A percentile compares a stretch with the other conserved stretches of the same genome.
These are phyloP conservation scores for Acipenser oxyrinchus DNA, from an alignment of 2,797 vertebrate species.

Conservation along the genomic window DNA sequence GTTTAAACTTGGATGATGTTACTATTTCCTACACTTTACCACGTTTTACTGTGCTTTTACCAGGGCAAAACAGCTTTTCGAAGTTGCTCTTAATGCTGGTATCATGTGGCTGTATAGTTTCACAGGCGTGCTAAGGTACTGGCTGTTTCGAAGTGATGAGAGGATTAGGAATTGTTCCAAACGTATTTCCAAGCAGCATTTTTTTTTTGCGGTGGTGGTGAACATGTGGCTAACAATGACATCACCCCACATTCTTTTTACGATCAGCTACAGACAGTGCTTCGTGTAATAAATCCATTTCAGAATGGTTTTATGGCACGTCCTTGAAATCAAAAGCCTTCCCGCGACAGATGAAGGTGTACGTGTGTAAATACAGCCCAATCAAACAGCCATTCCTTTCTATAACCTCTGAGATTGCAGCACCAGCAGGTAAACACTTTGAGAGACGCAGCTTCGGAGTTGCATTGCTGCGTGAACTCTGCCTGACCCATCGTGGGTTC, in stretches of 20 bases:
- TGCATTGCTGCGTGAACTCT: too few species aligned
- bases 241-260: constrained; percentile 27
- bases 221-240: constrained; percentile 12
- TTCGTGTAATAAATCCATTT: constrained; percentile 19
- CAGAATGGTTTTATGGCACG: constrained; percentile 22
- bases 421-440: too few species aligned
- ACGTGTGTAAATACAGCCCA: not conserved
- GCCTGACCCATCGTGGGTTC: too few species aligned
- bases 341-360: constrained; percentile 20
- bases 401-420: constrained; percentile 17
- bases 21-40: too few species aligned
- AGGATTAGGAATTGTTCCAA: constrained; percentile 2
- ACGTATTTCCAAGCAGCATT: constrained; percentile 3
- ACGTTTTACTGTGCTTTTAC: too few species aligned
- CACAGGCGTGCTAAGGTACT: too few species aligned
- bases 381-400: constrained; percentile 2
- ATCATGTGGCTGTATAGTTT: too few species aligned
- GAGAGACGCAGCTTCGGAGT: too few species aligned
- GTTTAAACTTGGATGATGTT: too few species aligned
- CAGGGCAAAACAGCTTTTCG: too few species aligned
- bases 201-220: constrained; percentile 4
- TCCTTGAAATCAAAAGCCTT: constrained; percentile 21
- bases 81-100: too few species aligned
- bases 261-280: constrained; percentile 22
- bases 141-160: too few species aligned